Percentiles rank a stretch among this genome's conserved stretches.
Conservation (phyloP, 2,797 vertebrate species). For the Sorex maritimensis region DNA sequence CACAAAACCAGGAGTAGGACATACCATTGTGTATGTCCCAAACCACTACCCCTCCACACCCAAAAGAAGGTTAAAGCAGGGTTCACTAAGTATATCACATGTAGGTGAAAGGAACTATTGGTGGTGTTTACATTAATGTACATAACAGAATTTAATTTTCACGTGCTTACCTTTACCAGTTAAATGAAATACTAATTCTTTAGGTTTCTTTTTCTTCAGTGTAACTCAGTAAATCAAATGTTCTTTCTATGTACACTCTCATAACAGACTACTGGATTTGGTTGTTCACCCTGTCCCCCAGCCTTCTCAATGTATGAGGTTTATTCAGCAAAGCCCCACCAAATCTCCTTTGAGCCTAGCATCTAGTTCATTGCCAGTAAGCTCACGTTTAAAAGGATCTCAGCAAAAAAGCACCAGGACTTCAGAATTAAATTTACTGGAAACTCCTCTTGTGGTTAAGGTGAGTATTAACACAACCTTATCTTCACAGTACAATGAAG, state of each 20-base stretch:
- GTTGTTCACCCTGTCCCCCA: slow-evolving; percentile 93
- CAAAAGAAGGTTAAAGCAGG: no score
- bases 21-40: no score
- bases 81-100: background rate
- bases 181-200: background rate
- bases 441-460: slow-evolving; percentile 96
- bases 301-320: slow-evolving; percentile 81
- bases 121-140: background rate
- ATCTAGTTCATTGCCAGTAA: slow-evolving; percentile 85
- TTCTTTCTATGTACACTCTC: slow-evolving; percentile 50
- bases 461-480: slow-evolving; percentile 87
- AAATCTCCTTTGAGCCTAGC: slow-evolving; percentile 88
- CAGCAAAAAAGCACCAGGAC: slow-evolving; percentile 88
- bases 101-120: background rate
- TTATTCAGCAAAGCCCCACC: slow-evolving; percentile 86
- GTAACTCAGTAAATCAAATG: background rate
- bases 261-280: slow-evolving; percentile 93
- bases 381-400: slow-evolving; percentile 23
- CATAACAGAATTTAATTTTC: slow-evolving; percentile 37
- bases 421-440: slow-evolving; percentile 94
- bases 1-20: no score
- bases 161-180: slow-evolving; percentile 26
- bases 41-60: background rate
- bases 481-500: background rate
- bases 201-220: background rate